A percentile compares a stretch with the other conserved stretches of the same genome.
Conservation (phyloP, 2,113 vertebrate species). For the Sylvia atricapilla region DNA sequence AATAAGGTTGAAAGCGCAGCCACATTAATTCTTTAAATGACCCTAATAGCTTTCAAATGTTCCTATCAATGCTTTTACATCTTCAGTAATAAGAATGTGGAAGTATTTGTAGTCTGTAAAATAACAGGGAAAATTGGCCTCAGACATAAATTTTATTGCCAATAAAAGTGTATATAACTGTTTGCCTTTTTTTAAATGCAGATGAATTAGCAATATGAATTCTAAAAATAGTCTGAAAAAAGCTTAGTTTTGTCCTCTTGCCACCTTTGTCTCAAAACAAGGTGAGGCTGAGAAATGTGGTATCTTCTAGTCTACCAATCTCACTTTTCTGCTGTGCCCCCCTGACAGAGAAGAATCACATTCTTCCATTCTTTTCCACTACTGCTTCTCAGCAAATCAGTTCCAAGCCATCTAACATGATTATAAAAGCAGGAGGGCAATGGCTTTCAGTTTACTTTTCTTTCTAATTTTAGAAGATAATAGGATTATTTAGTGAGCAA, state of each 20-base stretch:
- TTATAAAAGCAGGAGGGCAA: background rate
- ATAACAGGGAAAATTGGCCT: slow-evolving; percentile 52
- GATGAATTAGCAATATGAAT: background rate
- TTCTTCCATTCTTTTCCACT: background rate
- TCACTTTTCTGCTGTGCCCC: background rate
- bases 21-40: slow-evolving; percentile 51
- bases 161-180: background rate
- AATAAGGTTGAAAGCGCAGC: slow-evolving; percentile 44
- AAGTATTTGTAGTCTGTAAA: slow-evolving; percentile 64
- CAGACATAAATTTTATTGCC: slow-evolving; percentile 38
- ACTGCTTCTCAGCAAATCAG: background rate
- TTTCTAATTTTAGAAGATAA: slow-evolving; percentile 15
- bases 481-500: background rate
- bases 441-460: background rate
- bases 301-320: background rate
- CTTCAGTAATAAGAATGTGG: slow-evolving; percentile 48
- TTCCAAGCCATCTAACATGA: background rate
- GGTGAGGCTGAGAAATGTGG: background rate
- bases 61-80: slow-evolving; percentile 34
- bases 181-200: slow-evolving; percentile 19
- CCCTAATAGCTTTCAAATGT: slow-evolving; percentile 61
- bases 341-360: background rate
- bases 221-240: slow-evolving; percentile 14
- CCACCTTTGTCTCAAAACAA: slow-evolving; percentile 11
- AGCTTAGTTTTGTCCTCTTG: background rate